These are phyloP conservation scores for Drosophila ananassae DNA, from an alignment of 1,140 invertebrate genomes.

Conservation along the genomic window DNA sequence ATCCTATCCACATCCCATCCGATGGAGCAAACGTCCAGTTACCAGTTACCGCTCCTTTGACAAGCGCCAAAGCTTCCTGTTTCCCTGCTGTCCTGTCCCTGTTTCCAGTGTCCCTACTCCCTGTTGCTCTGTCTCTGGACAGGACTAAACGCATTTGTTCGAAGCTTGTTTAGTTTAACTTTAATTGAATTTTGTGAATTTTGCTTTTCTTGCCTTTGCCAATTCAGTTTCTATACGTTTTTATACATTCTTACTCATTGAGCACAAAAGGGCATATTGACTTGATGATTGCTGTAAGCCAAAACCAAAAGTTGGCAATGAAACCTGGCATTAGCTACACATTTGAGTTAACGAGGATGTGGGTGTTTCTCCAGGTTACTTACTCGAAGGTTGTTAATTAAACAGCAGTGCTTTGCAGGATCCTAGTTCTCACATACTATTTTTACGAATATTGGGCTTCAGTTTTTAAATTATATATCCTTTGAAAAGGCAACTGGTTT, in stretches of 20 bases:
- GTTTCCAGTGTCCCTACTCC: conserved; percentile 12
- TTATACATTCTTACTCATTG: conserved; percentile 41
- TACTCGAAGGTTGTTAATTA: neutral
- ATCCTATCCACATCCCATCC: conserved; percentile 51
- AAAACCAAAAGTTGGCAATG: conserved; percentile 8
- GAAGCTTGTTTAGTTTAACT: conserved; percentile 83
- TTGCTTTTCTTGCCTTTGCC: conserved; percentile 62
- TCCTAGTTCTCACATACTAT: too few species aligned
- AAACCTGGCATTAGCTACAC: conserved; percentile 7
- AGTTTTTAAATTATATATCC: too few species aligned
- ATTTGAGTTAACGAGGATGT: neutral
- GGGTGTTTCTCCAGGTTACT: neutral
- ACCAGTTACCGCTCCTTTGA: conserved; percentile 69
- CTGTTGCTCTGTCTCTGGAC: conserved; percentile 37
- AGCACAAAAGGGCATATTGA: conserved; percentile 33
- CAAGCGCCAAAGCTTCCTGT: conserved; percentile 70
- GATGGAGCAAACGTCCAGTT: conserved; percentile 64
- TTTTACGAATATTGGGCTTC: too few species aligned
- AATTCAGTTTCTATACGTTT: conserved; percentile 40
- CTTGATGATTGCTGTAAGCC: conserved; percentile 12
- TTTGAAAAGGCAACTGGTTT: too few species aligned
- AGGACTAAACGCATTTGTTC: conserved; percentile 81
- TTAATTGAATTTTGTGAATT: conserved; percentile 83
- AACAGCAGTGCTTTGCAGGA: neutral
- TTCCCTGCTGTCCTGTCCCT: conserved; percentile 7